phyloP scores from a whole-genome alignment of 2,888 invertebrate genomes.

The Ashinkailepas kermadecensis region DNA sequence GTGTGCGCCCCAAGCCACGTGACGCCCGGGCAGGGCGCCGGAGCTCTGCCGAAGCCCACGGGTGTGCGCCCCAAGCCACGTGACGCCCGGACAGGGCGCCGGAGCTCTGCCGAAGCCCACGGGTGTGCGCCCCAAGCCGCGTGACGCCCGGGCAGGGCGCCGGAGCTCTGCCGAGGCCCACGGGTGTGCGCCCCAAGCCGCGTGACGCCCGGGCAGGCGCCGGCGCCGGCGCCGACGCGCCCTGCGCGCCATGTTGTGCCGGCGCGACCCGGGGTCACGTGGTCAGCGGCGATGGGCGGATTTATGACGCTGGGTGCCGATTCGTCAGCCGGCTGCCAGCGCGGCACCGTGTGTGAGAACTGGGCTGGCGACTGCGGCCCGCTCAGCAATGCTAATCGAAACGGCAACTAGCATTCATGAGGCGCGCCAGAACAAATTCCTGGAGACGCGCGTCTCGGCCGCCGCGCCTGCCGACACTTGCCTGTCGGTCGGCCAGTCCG shows the following conservation, averaged over 20 bases:
- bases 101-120: not conserved
- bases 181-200: too few relatives aligned
- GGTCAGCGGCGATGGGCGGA: not conserved
- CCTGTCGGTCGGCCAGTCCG: not conserved
- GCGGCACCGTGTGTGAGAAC: not conserved
- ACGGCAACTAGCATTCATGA: slow-evolving; percentile 22
- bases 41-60: not conserved
- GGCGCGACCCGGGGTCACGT: not conserved
- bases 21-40: not conserved
- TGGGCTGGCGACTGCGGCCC: not conserved
- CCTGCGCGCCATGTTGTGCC: not conserved
- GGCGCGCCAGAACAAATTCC: slow-evolving; percentile 14
- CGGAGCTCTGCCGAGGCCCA: not conserved
- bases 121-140: too few relatives aligned
- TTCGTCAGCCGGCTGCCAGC: not conserved
- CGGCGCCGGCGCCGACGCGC: not conserved
- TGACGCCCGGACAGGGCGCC: too few relatives aligned
- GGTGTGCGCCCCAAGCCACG: too few relatives aligned
- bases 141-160: not conserved
- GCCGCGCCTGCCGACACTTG: not conserved
- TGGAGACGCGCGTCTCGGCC: not conserved
- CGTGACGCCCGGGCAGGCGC: too few relatives aligned
- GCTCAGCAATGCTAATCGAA: not conserved
- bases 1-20: too few relatives aligned
- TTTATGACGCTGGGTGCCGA: not conserved